Base-by-base conservation (phyloP, 92 coral and sea anemone genomes). In the Actinostola sp. region DNA sequence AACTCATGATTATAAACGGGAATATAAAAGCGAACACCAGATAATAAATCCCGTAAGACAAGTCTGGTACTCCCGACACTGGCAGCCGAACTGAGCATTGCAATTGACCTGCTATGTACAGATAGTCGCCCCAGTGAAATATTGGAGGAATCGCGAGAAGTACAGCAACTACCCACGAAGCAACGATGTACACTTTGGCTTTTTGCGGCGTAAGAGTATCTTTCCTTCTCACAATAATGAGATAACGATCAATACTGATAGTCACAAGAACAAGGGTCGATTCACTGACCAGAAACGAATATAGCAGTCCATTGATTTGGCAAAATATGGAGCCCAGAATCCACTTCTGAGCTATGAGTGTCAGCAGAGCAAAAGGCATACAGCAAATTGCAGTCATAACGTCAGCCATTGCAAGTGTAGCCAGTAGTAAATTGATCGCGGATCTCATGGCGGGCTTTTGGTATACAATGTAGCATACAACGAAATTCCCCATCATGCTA, bases 361-460 rank as follows among this genome's bases (percentile, higher is more conserved):
- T 84, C 14, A 90, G 70, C 34, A 90, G 58, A 7, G 98, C 75
- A 52, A 89, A 85, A 0, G 93, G 87, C 97, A 93, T 93, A 60
- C 98, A 93, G 46, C 86, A 53, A 3, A 86, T 36, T 10, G 98
- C 90, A 20, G 92, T 87, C 56, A 93, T 75, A 2, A 93, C 83
- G 66, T 93, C 98, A 11, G 96, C 98, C 88, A 93, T 63, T 3
- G 98, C 98, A 13, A 93, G 71, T 3, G 92, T 93, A 7, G 97
- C 96, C 11, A 93, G 81, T 13, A 93, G 79, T 19, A 93, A 77
- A 78, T 93, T 93, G 45, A 93, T 93, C 14, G 98, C 96, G 24
- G 98, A 93, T 29, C 98, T 89, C 98, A 93, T 93, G 3, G 98
- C 98, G 2, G 98, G 98, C 41, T 93, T 93, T 75, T 93, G 98